Conservation (phyloP, 1,140 invertebrate species). For the Teleopsis dalmanni region DNA sequence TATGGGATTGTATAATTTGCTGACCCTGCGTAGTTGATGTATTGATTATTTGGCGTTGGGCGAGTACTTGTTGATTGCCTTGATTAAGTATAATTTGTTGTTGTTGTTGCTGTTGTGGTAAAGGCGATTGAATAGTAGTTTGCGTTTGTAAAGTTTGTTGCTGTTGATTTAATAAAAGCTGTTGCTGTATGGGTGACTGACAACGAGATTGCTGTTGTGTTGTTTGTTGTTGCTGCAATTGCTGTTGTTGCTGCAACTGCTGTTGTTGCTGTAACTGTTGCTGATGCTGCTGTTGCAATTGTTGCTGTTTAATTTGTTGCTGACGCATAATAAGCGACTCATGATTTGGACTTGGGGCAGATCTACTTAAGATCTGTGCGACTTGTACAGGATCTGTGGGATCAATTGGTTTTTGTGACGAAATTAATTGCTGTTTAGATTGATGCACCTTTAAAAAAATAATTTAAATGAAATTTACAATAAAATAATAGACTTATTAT, state of each 20-base stretch:
- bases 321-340: slow-evolving; percentile 38
- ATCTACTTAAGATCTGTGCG: slow-evolving; percentile 36
- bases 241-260: slow-evolving; percentile 19
- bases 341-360: slow-evolving; percentile 35
- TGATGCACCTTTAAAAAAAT: no score
- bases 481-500: no score
- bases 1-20: slow-evolving; percentile 41
- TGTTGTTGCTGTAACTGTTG: slow-evolving; percentile 20
- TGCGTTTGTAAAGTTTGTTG: slow-evolving; percentile 16
- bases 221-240: slow-evolving; percentile 18
- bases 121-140: not conserved
- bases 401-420: slow-evolving; percentile 25
- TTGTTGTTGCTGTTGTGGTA: slow-evolving; percentile 12
- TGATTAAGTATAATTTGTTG: slow-evolving; percentile 12
- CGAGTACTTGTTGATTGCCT: slow-evolving; percentile 24
- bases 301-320: slow-evolving; percentile 38
- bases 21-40: slow-evolving; percentile 40
- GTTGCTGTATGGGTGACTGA: slow-evolving; percentile 15
- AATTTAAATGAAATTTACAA: no score
- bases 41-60: slow-evolving; percentile 39
- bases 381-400: slow-evolving; percentile 40
- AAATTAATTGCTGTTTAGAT: slow-evolving; percentile 12
- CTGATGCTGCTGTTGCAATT: slow-evolving; percentile 24
- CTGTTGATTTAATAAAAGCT: slow-evolving; percentile 21
- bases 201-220: slow-evolving; percentile 18